Evolutionary conservation across 2,113 vertebrate species (phyloP).

Genomic region (Ochotona curzoniae): DNA sequence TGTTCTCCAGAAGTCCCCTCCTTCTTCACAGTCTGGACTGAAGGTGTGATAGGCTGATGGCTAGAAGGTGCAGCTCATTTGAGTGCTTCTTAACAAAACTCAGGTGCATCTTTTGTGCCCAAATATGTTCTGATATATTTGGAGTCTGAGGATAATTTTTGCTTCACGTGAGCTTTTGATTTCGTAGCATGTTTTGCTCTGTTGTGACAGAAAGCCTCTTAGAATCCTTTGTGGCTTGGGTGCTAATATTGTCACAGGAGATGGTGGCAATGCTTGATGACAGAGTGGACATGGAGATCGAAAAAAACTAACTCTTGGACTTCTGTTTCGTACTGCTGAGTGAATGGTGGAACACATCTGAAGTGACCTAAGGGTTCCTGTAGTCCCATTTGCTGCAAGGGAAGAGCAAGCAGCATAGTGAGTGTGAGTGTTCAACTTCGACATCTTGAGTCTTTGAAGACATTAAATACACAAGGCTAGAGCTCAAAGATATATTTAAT

Average conservation of each 20-base stretch:
- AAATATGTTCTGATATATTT: background rate
- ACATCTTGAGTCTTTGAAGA: background rate
- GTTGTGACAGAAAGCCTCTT: background rate
- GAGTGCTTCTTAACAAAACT: background rate
- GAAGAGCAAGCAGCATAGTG: background rate
- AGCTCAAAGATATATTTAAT: background rate
- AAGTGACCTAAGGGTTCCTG: background rate
- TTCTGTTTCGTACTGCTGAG: background rate
- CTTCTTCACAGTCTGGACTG: background rate
- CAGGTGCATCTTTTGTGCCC: background rate
- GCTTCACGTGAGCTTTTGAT: background rate
- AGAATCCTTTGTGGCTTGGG: background rate
- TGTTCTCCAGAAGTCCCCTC: background rate
- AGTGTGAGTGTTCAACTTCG: background rate
- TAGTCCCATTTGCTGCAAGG: background rate
- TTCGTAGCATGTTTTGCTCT: background rate
- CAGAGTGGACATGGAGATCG: background rate
- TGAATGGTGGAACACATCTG: background rate
- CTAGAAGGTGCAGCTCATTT: background rate
- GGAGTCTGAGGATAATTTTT: background rate
- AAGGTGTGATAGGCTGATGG: background rate
- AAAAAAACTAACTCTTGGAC: background rate
- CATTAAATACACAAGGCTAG: background rate
- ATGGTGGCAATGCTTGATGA: background rate
- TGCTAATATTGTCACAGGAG: background rate